These are phyloP conservation scores for Limonius californicus DNA, from an alignment of 1,140 invertebrate species.

Conservation along the genomic window DNA sequence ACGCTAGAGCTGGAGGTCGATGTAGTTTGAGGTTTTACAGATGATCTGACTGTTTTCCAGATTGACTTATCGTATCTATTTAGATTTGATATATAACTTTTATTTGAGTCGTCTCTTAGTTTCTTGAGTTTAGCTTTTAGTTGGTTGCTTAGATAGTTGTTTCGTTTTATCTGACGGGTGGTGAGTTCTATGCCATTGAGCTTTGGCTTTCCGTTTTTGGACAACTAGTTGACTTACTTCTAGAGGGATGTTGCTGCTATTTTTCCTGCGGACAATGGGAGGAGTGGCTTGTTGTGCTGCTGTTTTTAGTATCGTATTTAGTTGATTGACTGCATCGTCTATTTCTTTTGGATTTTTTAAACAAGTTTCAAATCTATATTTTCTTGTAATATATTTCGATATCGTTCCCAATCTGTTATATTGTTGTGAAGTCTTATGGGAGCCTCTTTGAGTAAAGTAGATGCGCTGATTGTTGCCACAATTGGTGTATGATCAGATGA, in stretches of 20 bases:
- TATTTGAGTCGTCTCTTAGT: not conserved
- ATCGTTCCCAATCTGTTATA: no score
- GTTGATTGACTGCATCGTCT: not conserved
- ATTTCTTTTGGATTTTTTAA: not conserved
- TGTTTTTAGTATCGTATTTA: not conserved
- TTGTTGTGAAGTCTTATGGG: not conserved
- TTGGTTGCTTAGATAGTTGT: not conserved
- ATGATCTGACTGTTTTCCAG: not conserved
- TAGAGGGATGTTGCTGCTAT: no score
- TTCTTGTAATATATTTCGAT: no score
- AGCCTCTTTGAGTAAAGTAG: no score
- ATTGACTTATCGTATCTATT: not conserved
- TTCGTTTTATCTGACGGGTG: not conserved
- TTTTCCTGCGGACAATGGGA: not conserved
- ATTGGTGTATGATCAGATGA: slow-evolving; percentile 35
- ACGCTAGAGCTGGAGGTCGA: not conserved
- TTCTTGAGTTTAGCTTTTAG: not conserved
- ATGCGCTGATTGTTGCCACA: slow-evolving; percentile 12
- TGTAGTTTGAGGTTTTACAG: no score
- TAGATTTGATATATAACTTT: not conserved
- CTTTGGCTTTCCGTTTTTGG: not conserved
- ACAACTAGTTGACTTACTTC: not conserved
- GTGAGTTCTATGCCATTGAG: not conserved
- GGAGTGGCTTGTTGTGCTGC: not conserved
- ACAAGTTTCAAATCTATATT: no score